These are phyloP conservation scores for Macrotus californicus DNA, from an alignment of 2,113 vertebrate species.

Conservation along the genomic window DNA sequence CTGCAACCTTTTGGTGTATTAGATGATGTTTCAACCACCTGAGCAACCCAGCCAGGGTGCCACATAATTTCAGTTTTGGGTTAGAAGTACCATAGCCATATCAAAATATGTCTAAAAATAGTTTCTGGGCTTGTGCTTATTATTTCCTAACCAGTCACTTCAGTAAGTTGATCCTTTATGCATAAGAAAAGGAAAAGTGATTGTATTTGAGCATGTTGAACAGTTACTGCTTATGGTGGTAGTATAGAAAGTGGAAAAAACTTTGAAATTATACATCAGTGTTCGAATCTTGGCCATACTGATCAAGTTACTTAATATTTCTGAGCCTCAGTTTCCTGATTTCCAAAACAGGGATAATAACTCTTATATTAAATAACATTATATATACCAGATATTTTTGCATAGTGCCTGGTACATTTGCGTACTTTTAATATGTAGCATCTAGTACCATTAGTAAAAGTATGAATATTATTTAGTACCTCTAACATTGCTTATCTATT, in stretches of 20 bases:
- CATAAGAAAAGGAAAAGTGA: background rate
- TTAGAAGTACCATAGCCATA: background rate
- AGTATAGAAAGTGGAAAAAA: slow-evolving; percentile 15
- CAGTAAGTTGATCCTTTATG: background rate
- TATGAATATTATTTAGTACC: background rate
- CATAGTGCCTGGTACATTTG: background rate
- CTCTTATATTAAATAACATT: background rate
- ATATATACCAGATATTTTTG: background rate
- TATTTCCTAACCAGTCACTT: background rate
- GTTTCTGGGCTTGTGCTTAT: background rate
- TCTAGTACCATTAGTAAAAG: background rate
- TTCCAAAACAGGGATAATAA: background rate
- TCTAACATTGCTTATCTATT: slow-evolving; percentile 23
- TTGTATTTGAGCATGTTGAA: slow-evolving; percentile 4
- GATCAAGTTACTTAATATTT: background rate
- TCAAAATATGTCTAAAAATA: too few species aligned
- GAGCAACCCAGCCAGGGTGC: too few species aligned
- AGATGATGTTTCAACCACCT: too few species aligned
- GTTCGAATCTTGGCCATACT: background rate
- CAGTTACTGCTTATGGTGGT: background rate
- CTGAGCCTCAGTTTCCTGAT: background rate
- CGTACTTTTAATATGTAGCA: background rate
- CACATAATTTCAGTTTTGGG: too few species aligned
- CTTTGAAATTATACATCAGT: slow-evolving; percentile 6
- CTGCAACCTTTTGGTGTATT: too few species aligned